Evolutionary conservation across 2,888 invertebrate species (phyloP), one percentile per base, ranked within the genome.

Genomic region (Anodontia alba): DNA sequence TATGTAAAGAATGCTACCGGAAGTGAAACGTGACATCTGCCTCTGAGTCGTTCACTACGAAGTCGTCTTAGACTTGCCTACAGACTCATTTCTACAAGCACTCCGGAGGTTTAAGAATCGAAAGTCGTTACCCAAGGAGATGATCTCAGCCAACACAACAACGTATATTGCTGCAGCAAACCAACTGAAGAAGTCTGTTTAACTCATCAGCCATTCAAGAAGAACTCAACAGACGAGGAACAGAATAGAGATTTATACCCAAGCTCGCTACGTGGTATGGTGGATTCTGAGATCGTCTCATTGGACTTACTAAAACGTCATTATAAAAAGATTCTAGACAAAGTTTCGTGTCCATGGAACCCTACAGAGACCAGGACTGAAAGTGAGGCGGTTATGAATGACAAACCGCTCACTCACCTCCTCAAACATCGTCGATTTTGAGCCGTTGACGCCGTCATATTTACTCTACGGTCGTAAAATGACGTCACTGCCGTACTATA

Each of bases 331-430:
- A 12, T 38, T 38, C 38, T 12, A 12, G 38, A 38, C 51, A 66
- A 54, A 26, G 69, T 17, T 54, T 12, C 7, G 23, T 80, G n/a
- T 43, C 26, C 67, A 26, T 74, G 8, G 78, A 38, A 57, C 68
- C 3, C 73, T 82, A 17, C 49, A 57, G 26, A 86, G 15, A 36
- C 84, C 15, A 26, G 81, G 1, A 78, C 79, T 15, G 83, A 87
- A 76, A 71, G 84, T n/a, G 81, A 87, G 67, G 68, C 74, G 0
- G 71, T 76, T 8, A 46, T 87, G 12, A 88, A 85, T 66, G 79
- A 81, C n/a, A 69, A 85, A 2, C 82, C 87, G 1, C 29, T 88
- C 0, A 87, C 83, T 7, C 74, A 76, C 42, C 57, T 75, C 71
- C 1, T 73, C 78, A 1, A 75, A 80, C 29, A 26, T 29, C 0